A percentile compares a stretch with the other conserved stretches of the same genome.
Evolutionary conservation across 2,888 invertebrate species (phyloP).

Genomic region (Craniophora ligustri): DNA sequence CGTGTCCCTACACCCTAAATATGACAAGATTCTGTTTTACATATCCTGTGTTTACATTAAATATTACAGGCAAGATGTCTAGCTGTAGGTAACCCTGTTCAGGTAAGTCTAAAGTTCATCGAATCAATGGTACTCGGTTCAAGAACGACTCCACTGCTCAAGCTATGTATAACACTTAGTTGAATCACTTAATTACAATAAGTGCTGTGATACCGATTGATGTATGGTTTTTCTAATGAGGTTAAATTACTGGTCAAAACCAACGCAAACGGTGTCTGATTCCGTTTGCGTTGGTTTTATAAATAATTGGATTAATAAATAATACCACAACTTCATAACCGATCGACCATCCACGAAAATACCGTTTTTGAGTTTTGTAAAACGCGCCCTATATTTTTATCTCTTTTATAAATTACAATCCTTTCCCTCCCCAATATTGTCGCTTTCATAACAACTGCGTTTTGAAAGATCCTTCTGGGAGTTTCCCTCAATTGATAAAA

Average conservation of each 20-base stretch:
- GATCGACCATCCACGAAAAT: too few relatives aligned
- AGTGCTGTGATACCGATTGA: constrained; percentile 48
- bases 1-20: constrained; percentile 11
- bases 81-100: neutral
- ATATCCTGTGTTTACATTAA: neutral
- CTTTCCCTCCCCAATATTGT: constrained; percentile 10
- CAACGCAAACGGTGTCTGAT: too few relatives aligned
- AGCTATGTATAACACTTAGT: constrained; percentile 37
- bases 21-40: constrained; percentile 8
- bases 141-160: constrained; percentile 38
- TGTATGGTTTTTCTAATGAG: constrained; percentile 37
- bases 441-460: constrained; percentile 8
- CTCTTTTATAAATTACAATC: constrained; percentile 19
- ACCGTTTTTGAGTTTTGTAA: too few relatives aligned
- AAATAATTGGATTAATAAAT: too few relatives aligned
- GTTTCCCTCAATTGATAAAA: constrained; percentile 23
- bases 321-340: too few relatives aligned
- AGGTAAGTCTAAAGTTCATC: constrained; percentile 11
- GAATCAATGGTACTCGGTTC: constrained; percentile 33
- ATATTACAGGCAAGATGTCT: neutral
- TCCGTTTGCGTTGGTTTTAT: too few relatives aligned
- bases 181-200: constrained; percentile 53
- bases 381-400: too few relatives aligned
- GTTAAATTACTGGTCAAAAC: constrained; percentile 29
- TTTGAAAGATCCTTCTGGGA: constrained; percentile 21